phyloP scores from a whole-genome alignment of 2,888 invertebrate genomes.

The Polyommatus iphigenia region DNA sequence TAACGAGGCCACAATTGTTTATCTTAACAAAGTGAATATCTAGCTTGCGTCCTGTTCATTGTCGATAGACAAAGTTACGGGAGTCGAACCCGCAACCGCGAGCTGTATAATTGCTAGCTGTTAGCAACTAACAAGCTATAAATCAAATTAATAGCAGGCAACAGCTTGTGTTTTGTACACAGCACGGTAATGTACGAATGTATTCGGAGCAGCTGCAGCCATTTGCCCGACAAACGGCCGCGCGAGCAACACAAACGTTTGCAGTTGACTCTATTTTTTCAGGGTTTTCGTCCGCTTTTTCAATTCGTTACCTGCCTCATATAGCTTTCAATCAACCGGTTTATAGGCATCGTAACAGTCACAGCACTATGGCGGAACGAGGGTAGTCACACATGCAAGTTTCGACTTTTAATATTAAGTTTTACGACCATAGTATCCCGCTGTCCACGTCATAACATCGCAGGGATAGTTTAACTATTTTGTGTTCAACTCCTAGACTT shows the following conservation, averaged over 20 bases:
- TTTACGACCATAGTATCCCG: background rate
- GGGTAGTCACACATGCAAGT: background rate
- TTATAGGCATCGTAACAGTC: background rate
- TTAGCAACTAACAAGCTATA: constrained; percentile 5
- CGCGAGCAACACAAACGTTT: background rate
- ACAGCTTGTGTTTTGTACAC: background rate
- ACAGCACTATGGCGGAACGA: background rate
- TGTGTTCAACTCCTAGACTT: background rate
- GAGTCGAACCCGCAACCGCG: background rate
- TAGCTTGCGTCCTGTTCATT: background rate
- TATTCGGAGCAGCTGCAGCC: background rate
- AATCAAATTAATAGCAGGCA: constrained; percentile 13
- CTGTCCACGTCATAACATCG: background rate
- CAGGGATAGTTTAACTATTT: background rate
- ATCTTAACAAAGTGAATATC: background rate
- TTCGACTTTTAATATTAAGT: background rate
- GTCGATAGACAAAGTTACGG: background rate
- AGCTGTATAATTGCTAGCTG: background rate
- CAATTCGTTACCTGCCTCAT: background rate
- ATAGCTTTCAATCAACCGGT: background rate
- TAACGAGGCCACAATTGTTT: background rate
- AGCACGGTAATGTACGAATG: constrained; percentile 8
- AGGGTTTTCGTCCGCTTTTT: background rate
- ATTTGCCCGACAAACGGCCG: background rate
- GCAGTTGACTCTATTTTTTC: background rate